phyloP scores from a whole-genome alignment of 2,797 vertebrate species.

The Enteromius afrohamiltoni region DNA sequence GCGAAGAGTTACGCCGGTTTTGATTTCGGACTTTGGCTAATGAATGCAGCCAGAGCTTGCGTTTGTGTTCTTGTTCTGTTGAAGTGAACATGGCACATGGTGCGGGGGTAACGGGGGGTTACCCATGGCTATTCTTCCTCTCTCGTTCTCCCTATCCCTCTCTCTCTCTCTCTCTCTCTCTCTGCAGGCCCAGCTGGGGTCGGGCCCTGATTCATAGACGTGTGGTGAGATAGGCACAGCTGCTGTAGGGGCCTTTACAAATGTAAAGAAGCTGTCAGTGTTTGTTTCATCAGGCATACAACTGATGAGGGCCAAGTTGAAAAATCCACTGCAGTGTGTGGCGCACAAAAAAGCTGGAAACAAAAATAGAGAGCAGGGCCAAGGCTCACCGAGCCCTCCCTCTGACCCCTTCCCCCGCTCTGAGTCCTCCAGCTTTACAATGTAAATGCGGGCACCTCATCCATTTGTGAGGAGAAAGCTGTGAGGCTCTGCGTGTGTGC shows the following conservation, averaged over 20 bases:
- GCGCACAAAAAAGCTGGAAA: constrained; percentile 75
- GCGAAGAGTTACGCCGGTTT: constrained; percentile 9
- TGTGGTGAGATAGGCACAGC: constrained; percentile 98
- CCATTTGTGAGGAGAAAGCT: constrained; percentile 73
- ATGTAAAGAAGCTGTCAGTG: constrained; percentile 99
- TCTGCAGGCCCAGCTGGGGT: constrained; percentile 91
- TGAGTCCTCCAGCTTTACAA: constrained; percentile 73
- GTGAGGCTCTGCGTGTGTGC: constrained; percentile 61
- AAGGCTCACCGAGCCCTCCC: constrained; percentile 59
- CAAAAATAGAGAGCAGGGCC: constrained; percentile 76
- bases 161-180: constrained; percentile 35
- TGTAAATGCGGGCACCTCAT: constrained; percentile 76
- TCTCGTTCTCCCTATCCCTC: constrained; percentile 7
- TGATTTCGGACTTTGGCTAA: constrained; percentile 52
- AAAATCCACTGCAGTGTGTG: constrained; percentile 85
- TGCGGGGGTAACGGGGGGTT: constrained; percentile 80
- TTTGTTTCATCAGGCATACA: constrained; percentile 98
- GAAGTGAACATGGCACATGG: constrained; percentile 80
- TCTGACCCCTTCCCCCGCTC: constrained; percentile 54
- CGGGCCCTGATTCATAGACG: constrained; percentile 80
- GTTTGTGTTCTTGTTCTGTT: constrained; percentile 67
- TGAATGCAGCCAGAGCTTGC: constrained; percentile 55
- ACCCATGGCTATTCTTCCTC: constrained; percentile 37
- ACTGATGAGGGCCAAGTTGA: constrained; percentile 96
- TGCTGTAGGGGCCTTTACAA: constrained; percentile 99